Evolutionary conservation across 2,113 vertebrate genomes (phyloP).

Genomic region (Piliocolobus tephrosceles): DNA sequence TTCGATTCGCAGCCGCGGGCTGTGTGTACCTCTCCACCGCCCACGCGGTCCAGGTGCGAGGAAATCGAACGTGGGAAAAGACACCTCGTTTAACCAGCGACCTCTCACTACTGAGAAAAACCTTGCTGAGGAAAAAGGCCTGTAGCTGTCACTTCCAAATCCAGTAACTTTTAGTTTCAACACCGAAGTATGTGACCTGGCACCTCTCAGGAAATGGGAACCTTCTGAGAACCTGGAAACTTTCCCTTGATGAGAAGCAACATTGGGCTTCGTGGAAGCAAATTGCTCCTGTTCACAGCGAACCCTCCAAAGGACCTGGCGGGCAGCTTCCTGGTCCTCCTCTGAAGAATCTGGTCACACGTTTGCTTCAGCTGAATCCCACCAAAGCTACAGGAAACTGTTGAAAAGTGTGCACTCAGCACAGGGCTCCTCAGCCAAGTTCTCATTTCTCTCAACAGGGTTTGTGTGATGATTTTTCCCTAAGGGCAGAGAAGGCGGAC

Average conservation of each 20-base stretch:
- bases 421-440: neutral
- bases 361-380: neutral
- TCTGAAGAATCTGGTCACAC: neutral
- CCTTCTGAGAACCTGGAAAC: neutral
- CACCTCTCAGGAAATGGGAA: slow-evolving; percentile 11
- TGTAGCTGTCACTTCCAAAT: slow-evolving; percentile 15
- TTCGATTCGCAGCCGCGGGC: neutral
- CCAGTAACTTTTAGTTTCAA: neutral
- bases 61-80: neutral
- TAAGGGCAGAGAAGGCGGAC: neutral
- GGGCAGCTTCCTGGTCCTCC: neutral
- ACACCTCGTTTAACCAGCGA: neutral
- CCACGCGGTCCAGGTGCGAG: rapidly evolving
- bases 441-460: neutral
- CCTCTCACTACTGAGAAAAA: neutral
- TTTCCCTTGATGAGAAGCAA: neutral
- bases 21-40: rapidly evolving
- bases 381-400: neutral
- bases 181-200: neutral
- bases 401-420: neutral
- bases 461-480: neutral
- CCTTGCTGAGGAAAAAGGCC: neutral
- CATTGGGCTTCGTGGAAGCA: neutral
- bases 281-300: neutral
- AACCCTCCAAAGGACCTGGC: neutral